These are phyloP conservation scores for Helarctos malayanus DNA, from an alignment of 2,797 vertebrate genomes.

Conservation along the genomic window DNA sequence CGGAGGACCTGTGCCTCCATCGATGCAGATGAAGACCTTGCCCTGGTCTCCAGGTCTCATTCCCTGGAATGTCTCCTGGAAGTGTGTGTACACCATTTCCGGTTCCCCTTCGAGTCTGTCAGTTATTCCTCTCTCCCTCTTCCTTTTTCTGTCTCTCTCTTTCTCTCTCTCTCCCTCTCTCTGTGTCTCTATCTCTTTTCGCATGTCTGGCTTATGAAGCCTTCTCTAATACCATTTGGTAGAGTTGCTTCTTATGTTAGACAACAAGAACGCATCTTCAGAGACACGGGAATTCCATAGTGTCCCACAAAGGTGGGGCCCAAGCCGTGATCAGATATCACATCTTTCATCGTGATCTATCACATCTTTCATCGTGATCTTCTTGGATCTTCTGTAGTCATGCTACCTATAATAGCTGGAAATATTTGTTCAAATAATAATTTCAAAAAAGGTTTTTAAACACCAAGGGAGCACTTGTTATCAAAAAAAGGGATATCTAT, in stretches of 20 bases:
- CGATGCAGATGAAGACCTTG: accelerated
- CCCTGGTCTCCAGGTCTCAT: accelerated
- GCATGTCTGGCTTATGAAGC: not conserved
- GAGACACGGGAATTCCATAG: not conserved
- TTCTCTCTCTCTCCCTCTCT: not conserved
- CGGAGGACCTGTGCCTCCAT: too few species aligned
- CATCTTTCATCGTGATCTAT: not conserved
- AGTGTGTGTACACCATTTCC: accelerated
- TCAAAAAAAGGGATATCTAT: not conserved
- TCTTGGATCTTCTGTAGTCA: not conserved
- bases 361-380: not conserved
- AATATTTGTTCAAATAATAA: constrained; percentile 37
- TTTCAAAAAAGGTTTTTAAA: not conserved
- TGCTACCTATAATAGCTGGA: not conserved
- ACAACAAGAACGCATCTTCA: not conserved
- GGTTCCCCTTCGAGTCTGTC: not conserved
- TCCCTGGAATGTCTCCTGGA: not conserved
- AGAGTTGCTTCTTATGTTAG: not conserved
- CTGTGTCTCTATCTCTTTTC: not conserved
- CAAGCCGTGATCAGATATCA: not conserved
- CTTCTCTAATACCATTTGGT: not conserved
- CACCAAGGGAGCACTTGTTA: not conserved
- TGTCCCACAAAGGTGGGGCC: not conserved
- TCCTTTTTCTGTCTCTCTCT: not conserved
- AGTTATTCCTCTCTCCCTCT: not conserved